Conservation (phyloP, 2,113 vertebrate genomes). For the Scortum barcoo region DNA sequence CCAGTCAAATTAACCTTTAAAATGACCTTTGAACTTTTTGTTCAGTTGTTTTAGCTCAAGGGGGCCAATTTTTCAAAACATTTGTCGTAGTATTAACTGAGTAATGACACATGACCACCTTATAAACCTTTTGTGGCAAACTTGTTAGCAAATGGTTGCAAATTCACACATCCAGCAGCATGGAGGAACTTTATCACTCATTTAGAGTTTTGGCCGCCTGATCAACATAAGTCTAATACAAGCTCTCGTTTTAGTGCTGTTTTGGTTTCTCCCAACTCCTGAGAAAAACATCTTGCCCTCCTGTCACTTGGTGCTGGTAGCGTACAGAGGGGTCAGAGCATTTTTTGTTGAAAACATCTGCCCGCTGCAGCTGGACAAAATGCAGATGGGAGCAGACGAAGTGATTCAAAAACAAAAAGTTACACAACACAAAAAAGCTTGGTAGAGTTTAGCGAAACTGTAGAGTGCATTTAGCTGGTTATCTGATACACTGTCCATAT, state of each 20-base stretch:
- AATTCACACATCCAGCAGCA: not conserved
- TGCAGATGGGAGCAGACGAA: not conserved
- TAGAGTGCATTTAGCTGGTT: not conserved
- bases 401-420: not conserved
- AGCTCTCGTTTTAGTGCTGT: no score
- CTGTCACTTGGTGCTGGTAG: not conserved
- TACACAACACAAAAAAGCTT: not conserved
- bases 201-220: not conserved
- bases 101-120: not conserved
- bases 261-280: not conserved
- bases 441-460: not conserved
- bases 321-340: not conserved
- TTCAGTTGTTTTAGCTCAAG: not conserved
- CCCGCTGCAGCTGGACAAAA: not conserved
- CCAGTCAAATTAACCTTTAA: not conserved
- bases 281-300: not conserved
- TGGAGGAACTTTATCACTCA: not conserved
- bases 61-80: not conserved
- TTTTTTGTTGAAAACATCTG: not conserved
- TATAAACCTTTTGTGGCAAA: not conserved
- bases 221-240: not conserved
- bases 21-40: not conserved
- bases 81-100: not conserved
- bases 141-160: no score
- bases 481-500: not conserved